Evolutionary conservation across 2,113 vertebrate genomes (phyloP).

Genomic region (Rattus norvegicus): GRCr8 NC_086024.1:46657501-46658000

Average conservation of each 20-base stretch:
- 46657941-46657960: neutral
- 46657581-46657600: neutral
- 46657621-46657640: neutral
- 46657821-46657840: neutral
- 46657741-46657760: neutral
- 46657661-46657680: neutral
- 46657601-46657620: neutral
- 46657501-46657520: neutral
- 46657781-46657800: neutral
- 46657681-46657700: neutral
- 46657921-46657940: neutral
- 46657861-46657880: neutral
- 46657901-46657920: neutral
- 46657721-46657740: neutral
- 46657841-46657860: neutral
- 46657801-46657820: neutral
- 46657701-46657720: neutral
- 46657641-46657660: neutral
- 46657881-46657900: neutral
- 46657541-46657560: neutral
- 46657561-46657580: neutral
- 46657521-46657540: neutral
- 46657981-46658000: neutral
- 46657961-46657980: neutral
- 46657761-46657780: neutral